Percentiles rank a stretch among this genome's conserved stretches.
phyloP scores from a whole-genome alignment of 2,888 invertebrate species.

The Polydrusus tereticollis region DNA sequence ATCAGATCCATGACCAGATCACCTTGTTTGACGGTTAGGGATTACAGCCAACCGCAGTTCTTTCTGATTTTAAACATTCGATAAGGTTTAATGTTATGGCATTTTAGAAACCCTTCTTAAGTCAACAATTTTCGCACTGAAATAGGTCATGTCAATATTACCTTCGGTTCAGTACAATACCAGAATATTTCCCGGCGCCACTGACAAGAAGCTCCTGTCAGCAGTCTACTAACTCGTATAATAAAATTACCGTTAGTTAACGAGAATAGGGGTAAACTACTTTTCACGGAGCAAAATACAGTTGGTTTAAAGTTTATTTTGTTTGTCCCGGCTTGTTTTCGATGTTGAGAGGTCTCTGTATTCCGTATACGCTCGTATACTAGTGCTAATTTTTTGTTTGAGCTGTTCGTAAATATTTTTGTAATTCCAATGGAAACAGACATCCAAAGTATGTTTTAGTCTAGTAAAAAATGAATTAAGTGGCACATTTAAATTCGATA shows the following conservation, averaged over 20 bases:
- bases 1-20: too few relatives aligned
- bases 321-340: slow-evolving; percentile 15
- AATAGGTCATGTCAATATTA: neutral
- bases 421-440: neutral
- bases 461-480: too few relatives aligned
- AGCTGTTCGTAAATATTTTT: neutral
- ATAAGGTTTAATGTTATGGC: too few relatives aligned
- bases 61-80: too few relatives aligned
- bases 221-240: slow-evolving; percentile 20
- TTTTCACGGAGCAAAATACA: slow-evolving; percentile 20
- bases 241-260: slow-evolving; percentile 25
- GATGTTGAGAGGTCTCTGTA: neutral
- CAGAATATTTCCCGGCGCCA: too few relatives aligned
- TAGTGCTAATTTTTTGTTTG: neutral
- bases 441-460: too few relatives aligned
- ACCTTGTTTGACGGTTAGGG: too few relatives aligned
- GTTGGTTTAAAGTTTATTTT: slow-evolving; percentile 19
- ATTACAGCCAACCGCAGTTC: too few relatives aligned
- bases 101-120: too few relatives aligned
- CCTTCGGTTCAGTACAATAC: too few relatives aligned
- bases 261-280: slow-evolving; percentile 18
- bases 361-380: neutral
- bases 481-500: too few relatives aligned
- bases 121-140: neutral
- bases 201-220: neutral